Evolutionary conservation across 2,888 invertebrate species (phyloP), one percentile per base, ranked within the genome.

Genomic region (Hydraecia micacea): DNA sequence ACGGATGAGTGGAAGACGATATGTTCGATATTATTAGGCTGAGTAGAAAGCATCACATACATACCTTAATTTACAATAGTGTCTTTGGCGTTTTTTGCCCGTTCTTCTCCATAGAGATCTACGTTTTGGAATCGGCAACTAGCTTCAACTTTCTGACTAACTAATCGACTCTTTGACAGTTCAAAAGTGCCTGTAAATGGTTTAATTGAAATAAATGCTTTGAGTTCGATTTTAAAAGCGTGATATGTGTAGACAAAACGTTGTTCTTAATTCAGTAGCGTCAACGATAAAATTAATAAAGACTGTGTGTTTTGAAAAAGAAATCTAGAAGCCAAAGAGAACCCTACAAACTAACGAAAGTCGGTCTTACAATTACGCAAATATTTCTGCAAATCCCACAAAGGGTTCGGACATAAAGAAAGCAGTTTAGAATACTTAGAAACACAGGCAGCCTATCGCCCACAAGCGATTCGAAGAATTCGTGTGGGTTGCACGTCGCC

Each of bases 401-500:
- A 60, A 69, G 13, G 15, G 1, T 42, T 42, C n/a, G 6, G 4
- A 65, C 32, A 32, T 32, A 32, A 79, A 58, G 46, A 84, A 81
- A 84, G 28, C 36, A 8, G 52, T 84, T 66, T n/a, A 4, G 21
- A 60, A 69, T 85, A 73, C 81, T 58, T 36, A 58, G 52, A 73
- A 66, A 70, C 28, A 73, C 46, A 62, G 68, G 25, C 39, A 25
- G 13, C 18, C 11, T 46, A 52, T 72, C 67, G 60, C 73, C 77
- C 68, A 77, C 77, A 36, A 63, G 32, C 32, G 28, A 69, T 83
- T 71, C 73, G 1, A 39, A 67, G 86, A 86, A 84, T 84, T 86
- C 42, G 77, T 67, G 83, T 83, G 73, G 83, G 83, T 52, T 18
- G 70, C 52, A 36, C 18, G 36, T 55, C 46, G 28, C 15, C n/a